These are phyloP conservation scores for Laspeyria flexula DNA, from an alignment of 2,888 invertebrate genomes.

Conservation along the genomic window DNA sequence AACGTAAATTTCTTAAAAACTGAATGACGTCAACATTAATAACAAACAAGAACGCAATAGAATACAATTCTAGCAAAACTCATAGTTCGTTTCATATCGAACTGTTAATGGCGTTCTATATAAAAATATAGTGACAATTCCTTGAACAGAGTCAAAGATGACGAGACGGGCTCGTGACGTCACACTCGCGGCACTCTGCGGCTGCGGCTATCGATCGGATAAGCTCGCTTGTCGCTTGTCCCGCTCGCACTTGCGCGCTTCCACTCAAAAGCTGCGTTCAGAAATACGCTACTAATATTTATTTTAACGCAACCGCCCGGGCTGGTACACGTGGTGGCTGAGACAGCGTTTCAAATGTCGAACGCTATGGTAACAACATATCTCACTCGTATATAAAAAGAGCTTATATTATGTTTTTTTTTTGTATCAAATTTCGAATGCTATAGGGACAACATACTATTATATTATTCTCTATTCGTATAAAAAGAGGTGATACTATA, in stretches of 20 bases:
- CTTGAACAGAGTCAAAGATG: conserved; percentile 82
- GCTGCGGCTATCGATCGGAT: conserved; percentile 86
- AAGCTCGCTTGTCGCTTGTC: conserved; percentile 65
- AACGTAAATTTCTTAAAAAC: not conserved
- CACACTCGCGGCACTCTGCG: conserved; percentile 83
- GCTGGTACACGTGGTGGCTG: conserved; percentile 73
- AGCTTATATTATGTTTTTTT: not conserved
- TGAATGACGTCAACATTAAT: conserved; percentile 3
- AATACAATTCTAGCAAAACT: conserved; percentile 1
- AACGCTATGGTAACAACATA: conserved; percentile 2
- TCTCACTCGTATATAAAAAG: not conserved
- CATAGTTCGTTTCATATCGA: conserved; percentile 28
- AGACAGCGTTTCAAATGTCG: conserved; percentile 15
- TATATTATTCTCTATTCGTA: no score
- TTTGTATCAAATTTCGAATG: no score
- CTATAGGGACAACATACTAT: no score
- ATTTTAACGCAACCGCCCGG: conserved; percentile 82
- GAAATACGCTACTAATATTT: conserved; percentile 85
- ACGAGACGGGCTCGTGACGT: conserved; percentile 84
- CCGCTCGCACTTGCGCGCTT: conserved; percentile 63
- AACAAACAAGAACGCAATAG: conserved; percentile 11
- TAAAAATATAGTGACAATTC: conserved; percentile 80
- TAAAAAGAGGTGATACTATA: no score
- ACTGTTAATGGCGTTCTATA: conserved; percentile 53
- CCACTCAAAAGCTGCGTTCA: conserved; percentile 76